Conservation (phyloP, 2,797 vertebrate species). For the Lerista edwardsae region DNA sequence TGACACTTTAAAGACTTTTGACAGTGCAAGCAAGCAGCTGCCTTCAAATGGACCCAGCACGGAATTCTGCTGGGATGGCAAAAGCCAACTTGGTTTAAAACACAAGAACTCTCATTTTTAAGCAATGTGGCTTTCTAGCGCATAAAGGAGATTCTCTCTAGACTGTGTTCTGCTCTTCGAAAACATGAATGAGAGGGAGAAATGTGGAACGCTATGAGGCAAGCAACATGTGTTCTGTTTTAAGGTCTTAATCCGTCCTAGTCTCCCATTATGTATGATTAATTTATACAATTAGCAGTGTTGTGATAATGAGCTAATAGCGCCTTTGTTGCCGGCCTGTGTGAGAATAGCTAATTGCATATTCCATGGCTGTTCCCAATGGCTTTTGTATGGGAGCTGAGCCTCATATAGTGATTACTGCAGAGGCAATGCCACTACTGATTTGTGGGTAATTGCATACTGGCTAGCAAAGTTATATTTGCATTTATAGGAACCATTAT, state of each 20-base stretch:
- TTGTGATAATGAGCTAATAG: slow-evolving; percentile 47
- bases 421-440: neutral
- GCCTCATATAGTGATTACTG: neutral
- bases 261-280: slow-evolving; percentile 61
- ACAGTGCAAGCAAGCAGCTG: neutral
- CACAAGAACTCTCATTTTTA: neutral
- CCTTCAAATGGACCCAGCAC: neutral
- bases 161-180: neutral
- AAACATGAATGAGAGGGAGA: neutral
- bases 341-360: neutral
- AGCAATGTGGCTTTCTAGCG: neutral
- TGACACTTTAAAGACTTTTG: neutral
- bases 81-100: neutral
- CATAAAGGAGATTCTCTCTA: rapidly evolving
- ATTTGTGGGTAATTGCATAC: neutral
- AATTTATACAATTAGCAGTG: slow-evolving; percentile 63
- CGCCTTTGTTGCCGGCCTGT: neutral
- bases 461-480: neutral
- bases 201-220: slow-evolving; percentile 26
- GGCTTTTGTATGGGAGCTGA: neutral
- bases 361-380: neutral
- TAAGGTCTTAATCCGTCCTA: slow-evolving; percentile 55
- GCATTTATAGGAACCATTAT: neutral
- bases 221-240: slow-evolving; percentile 27
- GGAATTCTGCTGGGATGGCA: rapidly evolving